Percentiles rank a stretch among this genome's conserved stretches.
Evolutionary conservation across 2,888 invertebrate species (phyloP).

Genomic region (Kuschelorhynchus macadamiae): DNA sequence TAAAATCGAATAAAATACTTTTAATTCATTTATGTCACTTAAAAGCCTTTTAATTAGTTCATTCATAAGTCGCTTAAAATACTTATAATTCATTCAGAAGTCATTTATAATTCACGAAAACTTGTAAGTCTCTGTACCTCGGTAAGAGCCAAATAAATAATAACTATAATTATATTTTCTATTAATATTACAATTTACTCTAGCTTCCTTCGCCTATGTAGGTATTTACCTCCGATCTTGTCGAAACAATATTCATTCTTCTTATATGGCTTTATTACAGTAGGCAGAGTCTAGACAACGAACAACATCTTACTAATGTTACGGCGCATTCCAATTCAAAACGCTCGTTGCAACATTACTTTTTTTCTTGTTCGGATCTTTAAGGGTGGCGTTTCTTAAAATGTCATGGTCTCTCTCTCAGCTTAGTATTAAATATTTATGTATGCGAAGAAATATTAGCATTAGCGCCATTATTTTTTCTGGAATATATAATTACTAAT

Average conservation of each 20-base stretch:
- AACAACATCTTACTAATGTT: conserved; percentile 16
- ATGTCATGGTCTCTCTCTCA: conserved; percentile 14
- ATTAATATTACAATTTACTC: too few relatives aligned
- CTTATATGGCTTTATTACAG: conserved; percentile 12
- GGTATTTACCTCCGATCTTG: neutral
- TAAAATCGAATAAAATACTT: too few relatives aligned
- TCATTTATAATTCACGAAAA: too few relatives aligned
- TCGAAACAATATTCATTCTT: conserved; percentile 2
- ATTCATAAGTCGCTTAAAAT: too few relatives aligned
- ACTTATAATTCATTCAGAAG: too few relatives aligned
- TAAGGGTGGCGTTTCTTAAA: conserved; percentile 10
- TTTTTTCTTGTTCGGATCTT: conserved; percentile 8
- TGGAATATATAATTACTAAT: conserved; percentile 14
- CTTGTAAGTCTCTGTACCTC: too few relatives aligned
- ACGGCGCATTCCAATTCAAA: conserved; percentile 22
- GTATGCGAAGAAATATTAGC: conserved; percentile 12
- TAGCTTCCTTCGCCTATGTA: too few relatives aligned
- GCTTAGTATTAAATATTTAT: conserved; percentile 1
- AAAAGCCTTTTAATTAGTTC: too few relatives aligned
- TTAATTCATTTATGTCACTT: too few relatives aligned
- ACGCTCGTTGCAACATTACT: conserved; percentile 7
- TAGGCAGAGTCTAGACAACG: conserved; percentile 28
- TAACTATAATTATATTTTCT: too few relatives aligned
- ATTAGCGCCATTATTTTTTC: conserved; percentile 12
- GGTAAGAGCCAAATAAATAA: too few relatives aligned